Evolutionary conservation across 37 sponge, comb jelly and placozoan species (phyloP).

Genomic region (Beroe ovata): DNA sequence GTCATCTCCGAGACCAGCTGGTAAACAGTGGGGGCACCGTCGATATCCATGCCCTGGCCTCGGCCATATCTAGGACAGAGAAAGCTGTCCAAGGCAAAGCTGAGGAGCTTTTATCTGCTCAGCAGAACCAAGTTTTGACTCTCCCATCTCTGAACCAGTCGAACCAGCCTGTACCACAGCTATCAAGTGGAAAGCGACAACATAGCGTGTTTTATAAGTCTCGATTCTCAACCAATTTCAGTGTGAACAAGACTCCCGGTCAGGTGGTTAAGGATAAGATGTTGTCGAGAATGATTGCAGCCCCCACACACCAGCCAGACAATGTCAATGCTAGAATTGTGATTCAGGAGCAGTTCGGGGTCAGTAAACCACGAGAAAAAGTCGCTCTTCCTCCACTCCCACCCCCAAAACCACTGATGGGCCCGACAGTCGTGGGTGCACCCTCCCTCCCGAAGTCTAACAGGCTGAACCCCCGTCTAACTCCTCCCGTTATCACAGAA

Average conservation of each 20-base stretch:
- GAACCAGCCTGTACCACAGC: not conserved
- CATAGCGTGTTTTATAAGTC: not conserved
- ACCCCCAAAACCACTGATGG: conserved; percentile 66
- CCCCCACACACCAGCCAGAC: conserved; percentile 66
- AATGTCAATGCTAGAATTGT: conserved; percentile 39
- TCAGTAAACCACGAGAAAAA: conserved; percentile 16
- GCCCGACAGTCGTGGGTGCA: conserved; percentile 45
- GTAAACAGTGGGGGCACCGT: conserved; percentile 22
- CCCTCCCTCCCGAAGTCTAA: conserved; percentile 68
- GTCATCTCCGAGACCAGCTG: conserved; percentile 68
- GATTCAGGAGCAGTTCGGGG: conserved; percentile 67
- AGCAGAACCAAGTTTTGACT: conserved; percentile 72
- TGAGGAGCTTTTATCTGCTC: conserved; percentile 69
- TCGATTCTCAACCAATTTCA: not conserved
- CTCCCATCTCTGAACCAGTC: conserved; percentile 69
- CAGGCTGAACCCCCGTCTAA: conserved; percentile 69
- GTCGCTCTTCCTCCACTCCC: not conserved
- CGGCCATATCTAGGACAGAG: conserved; percentile 74
- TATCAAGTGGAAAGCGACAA: not conserved
- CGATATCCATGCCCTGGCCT: conserved; percentile 70
- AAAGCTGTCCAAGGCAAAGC: conserved; percentile 72
- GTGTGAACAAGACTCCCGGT: conserved; percentile 37
- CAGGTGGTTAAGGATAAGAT: conserved; percentile 48
- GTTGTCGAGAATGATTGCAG: conserved; percentile 50
- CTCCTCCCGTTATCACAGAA: conserved; percentile 76